Percentiles rank a stretch among this genome's conserved stretches.
Conservation (phyloP, 2,888 invertebrate species). For the Digitonthophagus gazella region DNA sequence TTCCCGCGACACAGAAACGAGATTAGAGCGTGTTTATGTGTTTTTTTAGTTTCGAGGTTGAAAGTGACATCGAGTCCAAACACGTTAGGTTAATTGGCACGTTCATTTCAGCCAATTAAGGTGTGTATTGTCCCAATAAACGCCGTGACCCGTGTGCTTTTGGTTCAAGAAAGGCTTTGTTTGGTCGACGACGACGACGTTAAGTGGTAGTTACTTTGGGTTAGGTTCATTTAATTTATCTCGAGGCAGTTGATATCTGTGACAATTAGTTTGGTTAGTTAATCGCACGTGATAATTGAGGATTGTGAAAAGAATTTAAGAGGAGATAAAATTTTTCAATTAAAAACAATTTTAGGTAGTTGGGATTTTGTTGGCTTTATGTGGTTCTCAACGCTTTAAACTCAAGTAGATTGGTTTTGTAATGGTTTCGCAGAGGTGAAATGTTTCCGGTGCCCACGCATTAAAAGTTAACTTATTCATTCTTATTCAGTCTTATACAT, state of each 20-base stretch:
- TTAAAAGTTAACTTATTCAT: not conserved
- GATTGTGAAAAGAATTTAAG: too few species aligned
- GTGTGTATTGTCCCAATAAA: constrained; percentile 13
- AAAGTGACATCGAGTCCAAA: not conserved
- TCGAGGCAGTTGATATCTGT: too few species aligned
- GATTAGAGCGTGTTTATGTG: not conserved
- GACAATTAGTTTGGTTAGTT: too few species aligned
- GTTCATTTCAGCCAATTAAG: constrained; percentile 12
- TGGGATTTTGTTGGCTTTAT: constrained; percentile 22
- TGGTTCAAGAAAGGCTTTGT: constrained; percentile 1
- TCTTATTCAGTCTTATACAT: too few species aligned
- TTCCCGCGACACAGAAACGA: not conserved
- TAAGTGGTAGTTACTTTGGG: constrained; percentile 18
- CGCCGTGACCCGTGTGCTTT: constrained; percentile 5
- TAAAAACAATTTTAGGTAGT: too few species aligned
- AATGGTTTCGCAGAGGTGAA: constrained; percentile 31
- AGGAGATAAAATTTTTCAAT: too few species aligned
- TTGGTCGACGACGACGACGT: not conserved
- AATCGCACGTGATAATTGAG: too few species aligned
- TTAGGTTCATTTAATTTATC: too few species aligned
- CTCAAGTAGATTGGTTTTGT: not conserved
- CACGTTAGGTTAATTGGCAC: not conserved
- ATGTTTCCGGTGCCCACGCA: constrained; percentile 38
- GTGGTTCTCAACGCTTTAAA: not conserved
- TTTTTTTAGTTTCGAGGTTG: not conserved